phyloP scores from a whole-genome alignment of 2,797 vertebrate genomes.

The Macrochelys suwanniensis region DNA sequence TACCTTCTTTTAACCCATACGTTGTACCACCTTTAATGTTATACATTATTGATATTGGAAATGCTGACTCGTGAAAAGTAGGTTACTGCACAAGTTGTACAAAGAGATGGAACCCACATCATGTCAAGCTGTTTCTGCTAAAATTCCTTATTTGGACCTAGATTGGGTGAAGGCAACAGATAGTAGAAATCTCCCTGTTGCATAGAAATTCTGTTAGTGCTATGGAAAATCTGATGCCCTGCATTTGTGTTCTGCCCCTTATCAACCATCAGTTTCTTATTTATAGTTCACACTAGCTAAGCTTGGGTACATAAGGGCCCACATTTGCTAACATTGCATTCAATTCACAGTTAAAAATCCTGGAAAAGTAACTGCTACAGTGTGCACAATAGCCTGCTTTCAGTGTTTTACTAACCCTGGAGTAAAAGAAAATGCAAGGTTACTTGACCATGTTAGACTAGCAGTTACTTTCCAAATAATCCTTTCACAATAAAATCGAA shows the following conservation, averaged over 20 bases:
- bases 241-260: constrained; percentile 11
- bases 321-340: background rate
- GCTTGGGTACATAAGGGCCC: background rate
- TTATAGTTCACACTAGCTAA: background rate
- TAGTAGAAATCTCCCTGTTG: constrained; percentile 25
- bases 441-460: background rate
- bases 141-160: constrained; percentile 10
- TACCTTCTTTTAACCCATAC: background rate
- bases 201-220: background rate
- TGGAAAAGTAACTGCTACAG: background rate
- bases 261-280: background rate
- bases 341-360: background rate
- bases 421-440: background rate
- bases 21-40: background rate
- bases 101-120: constrained; percentile 14
- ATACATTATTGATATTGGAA: constrained; percentile 70
- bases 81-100: constrained; percentile 57
- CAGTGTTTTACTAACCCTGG: background rate
- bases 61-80: constrained; percentile 65
- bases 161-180: background rate
- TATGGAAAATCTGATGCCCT: background rate
- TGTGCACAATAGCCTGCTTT: background rate
- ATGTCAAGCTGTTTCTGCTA: constrained; percentile 42
- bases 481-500: background rate
- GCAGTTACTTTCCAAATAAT: background rate